These are phyloP conservation scores for Rhagologus leucostigma DNA, from an alignment of 2,113 vertebrate genomes.

Conservation along the genomic window DNA sequence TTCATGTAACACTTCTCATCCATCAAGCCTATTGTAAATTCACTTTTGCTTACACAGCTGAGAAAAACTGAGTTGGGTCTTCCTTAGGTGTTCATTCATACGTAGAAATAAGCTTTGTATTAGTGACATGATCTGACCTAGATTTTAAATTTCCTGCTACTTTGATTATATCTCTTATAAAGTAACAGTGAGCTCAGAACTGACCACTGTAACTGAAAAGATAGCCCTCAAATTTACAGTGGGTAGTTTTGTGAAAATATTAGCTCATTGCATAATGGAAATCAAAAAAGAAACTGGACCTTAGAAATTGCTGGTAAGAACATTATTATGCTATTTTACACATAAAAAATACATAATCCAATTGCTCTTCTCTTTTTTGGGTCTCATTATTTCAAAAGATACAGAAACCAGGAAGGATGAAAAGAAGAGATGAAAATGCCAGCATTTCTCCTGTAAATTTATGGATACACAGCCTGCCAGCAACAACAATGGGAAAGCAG, in stretches of 20 bases:
- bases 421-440: neutral
- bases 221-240: neutral
- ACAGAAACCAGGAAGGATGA: accelerated
- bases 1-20: neutral
- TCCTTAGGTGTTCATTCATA: neutral
- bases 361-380: neutral
- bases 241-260: neutral
- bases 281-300: neutral
- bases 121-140: neutral
- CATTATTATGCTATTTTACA: neutral
- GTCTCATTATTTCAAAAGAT: neutral
- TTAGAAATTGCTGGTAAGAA: neutral
- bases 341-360: neutral
- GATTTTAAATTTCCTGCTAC: neutral
- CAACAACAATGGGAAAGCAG: neutral
- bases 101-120: neutral
- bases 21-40: neutral
- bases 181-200: neutral
- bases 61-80: neutral
- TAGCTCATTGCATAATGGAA: neutral
- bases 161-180: neutral
- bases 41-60: neutral
- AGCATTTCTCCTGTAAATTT: neutral
- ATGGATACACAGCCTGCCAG: neutral
- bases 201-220: neutral